These are phyloP conservation scores for Saguinus imperator DNA, from an alignment of 2,113 vertebrate species.

Conservation along the genomic window DNA sequence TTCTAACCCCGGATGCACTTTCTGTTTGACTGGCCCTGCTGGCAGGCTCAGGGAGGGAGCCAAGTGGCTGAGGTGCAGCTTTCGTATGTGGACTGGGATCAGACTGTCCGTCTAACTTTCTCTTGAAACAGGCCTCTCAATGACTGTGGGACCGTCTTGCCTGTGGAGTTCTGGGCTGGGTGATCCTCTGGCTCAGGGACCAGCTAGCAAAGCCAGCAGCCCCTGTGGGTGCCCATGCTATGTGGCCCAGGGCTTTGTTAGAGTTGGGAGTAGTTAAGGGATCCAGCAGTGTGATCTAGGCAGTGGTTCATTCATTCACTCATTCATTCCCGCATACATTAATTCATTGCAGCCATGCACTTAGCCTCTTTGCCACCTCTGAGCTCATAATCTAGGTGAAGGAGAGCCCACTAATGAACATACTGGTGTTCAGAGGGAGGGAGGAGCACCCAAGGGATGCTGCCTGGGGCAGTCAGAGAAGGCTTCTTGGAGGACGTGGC, in stretches of 20 bases:
- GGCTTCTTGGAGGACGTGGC: neutral
- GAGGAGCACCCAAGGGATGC: neutral
- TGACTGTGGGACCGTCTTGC: no score
- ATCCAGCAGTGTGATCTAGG: no score
- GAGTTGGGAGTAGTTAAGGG: neutral
- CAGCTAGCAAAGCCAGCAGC: neutral
- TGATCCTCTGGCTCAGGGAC: neutral
- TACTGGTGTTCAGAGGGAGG: neutral
- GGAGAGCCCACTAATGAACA: neutral
- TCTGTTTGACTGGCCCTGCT: neutral
- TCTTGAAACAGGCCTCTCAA: neutral
- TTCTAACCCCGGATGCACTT: fast-evolving
- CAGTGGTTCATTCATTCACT: neutral
- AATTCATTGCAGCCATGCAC: neutral
- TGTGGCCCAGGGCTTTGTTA: neutral
- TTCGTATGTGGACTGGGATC: neutral
- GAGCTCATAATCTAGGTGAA: neutral
- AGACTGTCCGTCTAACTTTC: fast-evolving
- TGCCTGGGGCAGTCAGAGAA: neutral
- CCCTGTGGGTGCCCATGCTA: neutral
- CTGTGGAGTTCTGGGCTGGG: neutral
- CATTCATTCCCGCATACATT: neutral
- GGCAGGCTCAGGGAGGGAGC: neutral
- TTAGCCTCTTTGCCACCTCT: neutral
- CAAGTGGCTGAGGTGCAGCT: neutral